Evolutionary conservation across 2,888 invertebrate species (phyloP), one percentile per base, ranked within the genome.

Genomic region (Julus scandinavius): DNA sequence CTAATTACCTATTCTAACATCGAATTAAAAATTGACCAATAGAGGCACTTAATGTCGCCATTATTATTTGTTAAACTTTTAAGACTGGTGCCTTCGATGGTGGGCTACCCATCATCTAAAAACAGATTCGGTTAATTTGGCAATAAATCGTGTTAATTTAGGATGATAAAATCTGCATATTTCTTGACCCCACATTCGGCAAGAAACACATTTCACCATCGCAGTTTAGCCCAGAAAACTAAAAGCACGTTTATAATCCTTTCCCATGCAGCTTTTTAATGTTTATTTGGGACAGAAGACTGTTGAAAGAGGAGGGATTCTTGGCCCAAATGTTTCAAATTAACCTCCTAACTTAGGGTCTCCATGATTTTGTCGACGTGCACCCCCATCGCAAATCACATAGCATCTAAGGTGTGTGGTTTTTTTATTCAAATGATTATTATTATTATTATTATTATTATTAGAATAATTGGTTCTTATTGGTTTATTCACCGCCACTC

Each of bases 281-380:
- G 29, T 72, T 40, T 40, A 80, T 80, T 40, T 29, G 29, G 80
- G 80, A 38, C 80, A 80, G 7, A 29, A 72, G 29, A 54, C 54
- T 54, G 54, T 58, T 72, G n/a, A n/a, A 80, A 80, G 38, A 80
- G 80, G 80, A 80, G 80, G 80, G 38, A 38, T 80, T 80, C 38
- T 38, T 80, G 80, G 80, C 80, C 80, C 80, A 80, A 80, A 80
- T 80, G 80, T 40, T 80, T 80, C 80, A 29, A 80, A 80, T 40
- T 80, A 20, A 38, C 80, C 80, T 29, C 80, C 38, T 80, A 2
- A 80, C 80, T 15, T 13, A 80, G 38, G 80, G 15, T 29, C 38
- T 80, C 38, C 11, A 80, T 38, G 2, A 38, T 15, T 15, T 15
- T 15, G 7, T 13, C 15, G 29, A 72, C 11, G 72, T 29, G 29